These are phyloP conservation scores for Pampusana beccarii DNA, from an alignment of 2,113 vertebrate species.

Conservation along the genomic window DNA sequence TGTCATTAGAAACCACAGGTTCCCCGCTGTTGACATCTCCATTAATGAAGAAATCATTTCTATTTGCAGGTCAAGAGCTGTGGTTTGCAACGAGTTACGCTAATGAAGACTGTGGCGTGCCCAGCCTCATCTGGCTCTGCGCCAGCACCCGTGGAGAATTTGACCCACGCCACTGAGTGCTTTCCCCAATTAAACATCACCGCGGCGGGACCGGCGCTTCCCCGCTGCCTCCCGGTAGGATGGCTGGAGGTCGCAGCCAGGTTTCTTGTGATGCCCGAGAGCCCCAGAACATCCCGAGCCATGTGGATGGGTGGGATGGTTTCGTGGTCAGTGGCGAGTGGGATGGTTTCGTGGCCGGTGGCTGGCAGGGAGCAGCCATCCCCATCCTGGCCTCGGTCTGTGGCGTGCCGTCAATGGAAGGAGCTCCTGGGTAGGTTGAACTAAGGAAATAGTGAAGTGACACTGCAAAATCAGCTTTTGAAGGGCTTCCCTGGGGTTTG, in stretches of 20 bases:
- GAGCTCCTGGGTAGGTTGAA: not conserved
- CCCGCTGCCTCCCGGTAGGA: not conserved
- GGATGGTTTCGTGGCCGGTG: not conserved
- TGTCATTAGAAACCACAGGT: constrained; percentile 61
- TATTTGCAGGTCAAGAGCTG: constrained; percentile 49
- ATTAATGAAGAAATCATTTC: constrained; percentile 53
- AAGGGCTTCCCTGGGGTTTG: not conserved
- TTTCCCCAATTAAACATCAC: constrained; percentile 17
- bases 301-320: rapidly evolving
- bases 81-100: constrained; percentile 45
- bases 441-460: not conserved
- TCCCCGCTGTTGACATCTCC: constrained; percentile 31
- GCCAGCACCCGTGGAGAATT: constrained; percentile 7
- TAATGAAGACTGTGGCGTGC: constrained; percentile 68
- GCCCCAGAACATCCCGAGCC: not conserved
- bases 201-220: not conserved
- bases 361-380: not conserved
- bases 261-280: not conserved
- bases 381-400: not conserved
- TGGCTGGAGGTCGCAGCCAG: not conserved
- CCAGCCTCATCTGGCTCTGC: constrained; percentile 20
- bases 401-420: not conserved
- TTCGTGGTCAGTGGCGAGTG: not conserved
- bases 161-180: constrained; percentile 31
- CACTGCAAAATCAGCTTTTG: not conserved